A percentile compares a stretch with the other conserved stretches of the same genome.
phyloP scores from a whole-genome alignment of 2,797 vertebrate species.

The Periparus ater region DNA sequence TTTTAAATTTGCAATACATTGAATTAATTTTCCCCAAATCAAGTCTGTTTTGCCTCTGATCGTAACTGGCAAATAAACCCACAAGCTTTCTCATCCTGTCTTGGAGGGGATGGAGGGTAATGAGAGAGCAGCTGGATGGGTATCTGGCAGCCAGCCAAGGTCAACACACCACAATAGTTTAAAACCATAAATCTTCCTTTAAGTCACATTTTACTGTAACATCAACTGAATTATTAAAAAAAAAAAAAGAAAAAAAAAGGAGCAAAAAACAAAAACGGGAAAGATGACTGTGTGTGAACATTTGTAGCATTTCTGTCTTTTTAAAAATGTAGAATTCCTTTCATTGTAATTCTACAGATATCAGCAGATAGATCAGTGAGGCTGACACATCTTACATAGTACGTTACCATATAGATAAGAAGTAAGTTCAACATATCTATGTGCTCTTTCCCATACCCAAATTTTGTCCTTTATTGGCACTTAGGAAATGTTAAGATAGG shows the following conservation, averaged over 20 bases:
- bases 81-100: background rate
- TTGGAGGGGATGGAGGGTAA: background rate
- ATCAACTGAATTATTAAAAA: background rate
- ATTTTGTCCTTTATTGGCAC: background rate
- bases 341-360: background rate
- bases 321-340: background rate
- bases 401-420: background rate
- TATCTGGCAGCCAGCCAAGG: background rate
- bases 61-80: background rate
- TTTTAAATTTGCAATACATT: background rate
- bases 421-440: background rate
- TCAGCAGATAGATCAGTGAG: background rate
- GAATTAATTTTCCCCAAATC: background rate
- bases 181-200: background rate
- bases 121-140: background rate
- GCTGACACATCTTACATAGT: background rate
- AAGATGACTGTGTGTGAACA: background rate
- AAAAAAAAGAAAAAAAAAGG: background rate
- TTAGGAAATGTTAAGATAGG: background rate
- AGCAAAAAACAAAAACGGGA: accelerated
- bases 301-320: background rate
- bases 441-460: background rate
- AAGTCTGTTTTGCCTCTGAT: background rate
- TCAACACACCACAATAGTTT: background rate
- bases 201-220: background rate